phyloP scores from a whole-genome alignment of 1,140 invertebrate genomes.

The Zophobas morio region DNA sequence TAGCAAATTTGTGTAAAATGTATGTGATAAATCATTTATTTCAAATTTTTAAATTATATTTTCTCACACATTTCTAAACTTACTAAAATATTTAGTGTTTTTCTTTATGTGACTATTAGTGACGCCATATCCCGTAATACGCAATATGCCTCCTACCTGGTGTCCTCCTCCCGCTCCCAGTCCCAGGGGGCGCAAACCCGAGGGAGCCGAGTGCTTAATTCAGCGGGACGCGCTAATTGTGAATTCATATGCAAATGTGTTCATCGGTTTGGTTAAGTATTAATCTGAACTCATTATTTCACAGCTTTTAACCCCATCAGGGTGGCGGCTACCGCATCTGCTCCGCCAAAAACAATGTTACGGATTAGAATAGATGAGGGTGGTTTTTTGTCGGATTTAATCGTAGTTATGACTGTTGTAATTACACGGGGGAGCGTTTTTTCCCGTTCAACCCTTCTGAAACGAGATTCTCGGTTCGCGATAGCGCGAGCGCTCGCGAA shows the following conservation, averaged over 20 bases:
- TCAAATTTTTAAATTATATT: no score
- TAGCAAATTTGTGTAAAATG: no score
- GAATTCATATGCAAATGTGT: constrained; percentile 65
- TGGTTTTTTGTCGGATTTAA: constrained; percentile 51
- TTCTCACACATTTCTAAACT: no score
- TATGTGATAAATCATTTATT: no score
- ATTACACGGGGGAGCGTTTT: constrained; percentile 44
- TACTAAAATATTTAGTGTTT: no score
- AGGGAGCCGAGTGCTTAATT: constrained; percentile 44
- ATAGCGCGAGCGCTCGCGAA: not conserved
- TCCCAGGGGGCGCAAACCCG: not conserved
- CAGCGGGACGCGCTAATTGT: constrained; percentile 60
- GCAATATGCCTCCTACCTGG: not conserved
- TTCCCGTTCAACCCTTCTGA: constrained; percentile 1
- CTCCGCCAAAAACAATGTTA: constrained; percentile 59
- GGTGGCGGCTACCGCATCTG: constrained; percentile 60
- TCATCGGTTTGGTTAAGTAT: constrained; percentile 62
- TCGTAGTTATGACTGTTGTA: constrained; percentile 49
- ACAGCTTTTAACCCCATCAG: constrained; percentile 62
- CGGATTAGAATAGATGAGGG: constrained; percentile 54
- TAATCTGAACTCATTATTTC: constrained; percentile 66
- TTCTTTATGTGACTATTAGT: no score
- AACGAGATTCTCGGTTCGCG: constrained; percentile 13
- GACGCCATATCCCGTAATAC: no score
- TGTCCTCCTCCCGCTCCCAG: not conserved